Evolutionary conservation across 1,140 invertebrate genomes (phyloP), one percentile per base, ranked within the genome.

Genomic region (Amyelois transitella): DNA sequence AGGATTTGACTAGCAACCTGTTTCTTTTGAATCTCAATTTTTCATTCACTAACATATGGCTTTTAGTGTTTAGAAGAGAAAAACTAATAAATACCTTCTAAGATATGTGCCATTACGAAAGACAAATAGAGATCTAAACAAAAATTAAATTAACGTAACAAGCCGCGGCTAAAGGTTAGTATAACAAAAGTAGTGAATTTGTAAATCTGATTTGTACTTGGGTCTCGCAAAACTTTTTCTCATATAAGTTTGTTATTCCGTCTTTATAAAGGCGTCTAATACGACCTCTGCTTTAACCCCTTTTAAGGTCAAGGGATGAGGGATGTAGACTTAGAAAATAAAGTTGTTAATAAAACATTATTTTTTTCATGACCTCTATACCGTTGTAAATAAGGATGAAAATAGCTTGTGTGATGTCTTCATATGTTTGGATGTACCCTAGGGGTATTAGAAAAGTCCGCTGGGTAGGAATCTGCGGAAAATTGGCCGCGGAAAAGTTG

Each of bases 331-430:
- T 45, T n/a, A 17, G 45, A n/a, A 21, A 48, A 48, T 48, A 48
- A 48, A 48, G 45, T 48, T 48, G 18, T 48, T 48, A 48, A 48
- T 48, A 48, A 10, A 32, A 47, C 45, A 48, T 8, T 20, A 48
- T 21, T 21, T 48, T 48, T 45, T 45, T 20, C 19, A n/a, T 48
- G 18, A n/a, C 2, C n/a, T n/a, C 7, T 48, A 21, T 21, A 12
- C 5, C 6, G 8, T 21, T n/a, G 20, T 19, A 14, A 20, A n/a
- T 48, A 48, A 48, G 19, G 45, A 12, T 21, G 10, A n/a, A n/a
- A 21, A 21, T 48, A n/a, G 18, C 10, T 7, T 48, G n/a, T 38
- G 32, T n/a, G 12, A 14, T 32, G 25, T 38, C 8, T 14, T 38
- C 32, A 38, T 38, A 38, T 38, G 32, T 38, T 38, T 3, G 1